Base-by-base conservation (phyloP, 2,888 invertebrate genomes). In the Tiliacea citrago region DNA sequence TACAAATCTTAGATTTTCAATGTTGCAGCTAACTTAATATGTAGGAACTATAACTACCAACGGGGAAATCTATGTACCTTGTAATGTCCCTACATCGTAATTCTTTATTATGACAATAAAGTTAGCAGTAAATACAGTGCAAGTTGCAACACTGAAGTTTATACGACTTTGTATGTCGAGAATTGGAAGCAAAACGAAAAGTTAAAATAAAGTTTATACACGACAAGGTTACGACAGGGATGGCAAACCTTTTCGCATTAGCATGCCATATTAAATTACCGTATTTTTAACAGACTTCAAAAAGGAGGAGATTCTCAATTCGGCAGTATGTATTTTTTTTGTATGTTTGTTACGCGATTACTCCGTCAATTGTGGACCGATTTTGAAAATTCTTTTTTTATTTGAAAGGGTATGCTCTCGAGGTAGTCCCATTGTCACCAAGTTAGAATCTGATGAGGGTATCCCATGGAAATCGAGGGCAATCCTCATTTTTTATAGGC, bases 31-130 rank as follows among this genome's bases (percentile, higher is more conserved):
- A 1, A 66, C n/a, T 39, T n/a, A 49, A 21, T 57, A 42, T 42
- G 42, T 29, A 2, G 18, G 47, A 61, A 13, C 53, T 0, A 16
- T 24, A 39, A 51, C 49, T 42, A 55, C 65, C n/a, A 13, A 35
- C 47, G 29, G 45, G 21, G 57, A 60, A 9, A 45, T 51, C 21
- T 12, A 21, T 47, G 8, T 57, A 39, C 21, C 53, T 57, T 80
- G 71, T 71, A 68, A 68, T 77, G 65, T n/a, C 18, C 18, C 35
- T 21, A 21, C 65, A 10, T 68, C 78, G 68, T 80, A 58, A 82
- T 47, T 35, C 73, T 79, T 81, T 83, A 83, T 67, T 49, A 70
- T 39, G 39, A 3, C 53, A 63, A 67, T 79, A 83, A 80, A 81
- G n/a, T 67, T n/a, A 29, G 49, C n/a, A 55, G 58, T 81, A 57